Conservation (phyloP, 2,797 vertebrate genomes). For the Anas flavirostris region DNA sequence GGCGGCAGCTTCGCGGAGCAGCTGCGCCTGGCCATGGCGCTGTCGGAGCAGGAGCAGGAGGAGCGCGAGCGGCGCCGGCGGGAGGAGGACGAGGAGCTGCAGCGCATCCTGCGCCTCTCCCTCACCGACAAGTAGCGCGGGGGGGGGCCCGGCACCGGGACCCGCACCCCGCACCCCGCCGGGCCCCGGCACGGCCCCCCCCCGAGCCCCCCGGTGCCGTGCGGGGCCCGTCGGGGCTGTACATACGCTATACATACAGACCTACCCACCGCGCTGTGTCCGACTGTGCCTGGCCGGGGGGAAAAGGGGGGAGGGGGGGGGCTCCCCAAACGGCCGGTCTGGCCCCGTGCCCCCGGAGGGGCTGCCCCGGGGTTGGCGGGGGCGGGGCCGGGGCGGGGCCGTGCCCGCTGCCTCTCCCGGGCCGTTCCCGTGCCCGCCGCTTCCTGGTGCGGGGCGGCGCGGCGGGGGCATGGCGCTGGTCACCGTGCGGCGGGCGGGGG, state of each 20-base stretch:
- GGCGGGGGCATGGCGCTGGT: slow-evolving; percentile 74
- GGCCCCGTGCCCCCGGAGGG: not conserved
- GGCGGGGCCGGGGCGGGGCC: not conserved
- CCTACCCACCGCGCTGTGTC: no score
- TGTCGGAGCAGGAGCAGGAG: slow-evolving; percentile 90
- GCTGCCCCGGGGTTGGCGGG: not conserved
- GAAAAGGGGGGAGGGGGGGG: no score
- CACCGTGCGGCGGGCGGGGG: slow-evolving; percentile 72
- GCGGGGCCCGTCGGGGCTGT: not conserved
- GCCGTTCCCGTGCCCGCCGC: not conserved
- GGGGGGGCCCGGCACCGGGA: not conserved
- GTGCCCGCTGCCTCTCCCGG: not conserved
- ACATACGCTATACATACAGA: no score
- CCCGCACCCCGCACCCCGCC: not conserved
- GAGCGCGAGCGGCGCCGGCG: slow-evolving; percentile 85
- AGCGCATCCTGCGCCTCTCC: slow-evolving; percentile 91
- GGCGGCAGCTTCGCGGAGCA: slow-evolving; percentile 89
- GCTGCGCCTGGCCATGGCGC: slow-evolving; percentile 91
- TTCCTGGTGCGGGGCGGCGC: not conserved
- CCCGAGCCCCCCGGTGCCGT: no score
- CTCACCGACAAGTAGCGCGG: slow-evolving; percentile 90
- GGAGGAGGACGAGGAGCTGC: slow-evolving; percentile 92
- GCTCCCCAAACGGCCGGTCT: not conserved
- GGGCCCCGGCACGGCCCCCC: no score
- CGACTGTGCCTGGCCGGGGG: no score